Percentiles rank a stretch among this genome's conserved stretches.
Evolutionary conservation across 2,888 invertebrate genomes (phyloP).

Genomic region (Cryptosula pallasiana): DNA sequence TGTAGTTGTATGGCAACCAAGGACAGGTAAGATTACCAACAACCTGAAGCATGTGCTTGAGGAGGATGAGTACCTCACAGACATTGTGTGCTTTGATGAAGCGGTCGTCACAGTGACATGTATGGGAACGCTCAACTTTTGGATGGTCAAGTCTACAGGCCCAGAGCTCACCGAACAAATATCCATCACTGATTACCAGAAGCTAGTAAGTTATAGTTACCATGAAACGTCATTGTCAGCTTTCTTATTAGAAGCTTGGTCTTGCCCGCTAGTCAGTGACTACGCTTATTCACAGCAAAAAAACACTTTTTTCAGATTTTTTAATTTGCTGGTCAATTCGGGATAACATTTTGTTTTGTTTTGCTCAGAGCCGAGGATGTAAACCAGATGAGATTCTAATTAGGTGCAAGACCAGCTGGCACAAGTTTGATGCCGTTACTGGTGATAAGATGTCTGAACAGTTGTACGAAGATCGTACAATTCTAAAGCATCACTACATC

Average conservation of each 20-base stretch:
- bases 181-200: background rate
- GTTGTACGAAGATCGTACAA: background rate
- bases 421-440: background rate
- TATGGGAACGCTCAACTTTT: background rate
- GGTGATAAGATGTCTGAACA: background rate
- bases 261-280: no score
- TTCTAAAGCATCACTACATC: slow-evolving; percentile 3
- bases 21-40: background rate
- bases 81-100: slow-evolving; percentile 10
- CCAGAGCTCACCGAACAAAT: background rate
- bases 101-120: background rate
- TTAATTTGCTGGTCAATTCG: background rate
- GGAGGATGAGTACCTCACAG: background rate
- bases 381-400: slow-evolving; percentile 3
- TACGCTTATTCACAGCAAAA: no score
- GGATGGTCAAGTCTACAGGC: background rate
- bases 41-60: background rate
- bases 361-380: background rate
- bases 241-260: no score
- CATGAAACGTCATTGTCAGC: background rate
- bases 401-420: background rate
- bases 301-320: no score
- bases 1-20: background rate
- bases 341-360: background rate
- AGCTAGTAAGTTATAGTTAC: background rate